Conservation (phyloP, 2,113 vertebrate genomes). For the Phyllostomus hastatus region DNA sequence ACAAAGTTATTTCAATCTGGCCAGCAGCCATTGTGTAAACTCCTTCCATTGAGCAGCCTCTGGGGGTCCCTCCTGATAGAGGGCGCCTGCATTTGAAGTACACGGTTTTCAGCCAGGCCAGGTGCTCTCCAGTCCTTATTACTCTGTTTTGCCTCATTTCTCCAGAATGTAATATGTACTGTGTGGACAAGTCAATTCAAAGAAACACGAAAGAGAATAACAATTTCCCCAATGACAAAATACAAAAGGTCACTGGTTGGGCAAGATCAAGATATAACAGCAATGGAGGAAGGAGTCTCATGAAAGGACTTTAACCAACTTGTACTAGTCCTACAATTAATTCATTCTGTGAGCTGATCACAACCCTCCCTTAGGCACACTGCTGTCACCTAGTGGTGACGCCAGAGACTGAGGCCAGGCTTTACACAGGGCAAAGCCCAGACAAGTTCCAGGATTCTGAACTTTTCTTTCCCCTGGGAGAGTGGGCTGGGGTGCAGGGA, state of each 20-base stretch:
- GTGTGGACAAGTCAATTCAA: background rate
- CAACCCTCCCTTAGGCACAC: background rate
- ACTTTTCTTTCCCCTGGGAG: background rate
- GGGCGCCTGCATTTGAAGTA: background rate
- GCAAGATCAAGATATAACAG: background rate
- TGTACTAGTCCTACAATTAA: fast-evolving
- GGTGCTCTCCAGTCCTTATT: background rate
- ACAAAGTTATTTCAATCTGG: background rate
- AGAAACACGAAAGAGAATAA: background rate
- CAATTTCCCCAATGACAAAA: background rate
- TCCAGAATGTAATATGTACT: background rate
- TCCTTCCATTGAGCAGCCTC: background rate
- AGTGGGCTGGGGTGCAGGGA: fast-evolving
- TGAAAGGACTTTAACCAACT: background rate
- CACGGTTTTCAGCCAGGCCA: background rate
- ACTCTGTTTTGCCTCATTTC: background rate
- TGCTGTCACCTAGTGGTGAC: constrained; percentile 46
- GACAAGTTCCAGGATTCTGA: background rate
- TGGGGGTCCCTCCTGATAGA: background rate
- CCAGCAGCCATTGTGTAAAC: background rate
- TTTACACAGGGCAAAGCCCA: background rate
- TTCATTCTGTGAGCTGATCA: fast-evolving
- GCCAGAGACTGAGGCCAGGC: background rate
- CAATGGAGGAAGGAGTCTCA: background rate
- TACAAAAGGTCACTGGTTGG: background rate